Base-by-base conservation (phyloP, 2,797 vertebrate genomes). In the Manis crassicaudata region DNA sequence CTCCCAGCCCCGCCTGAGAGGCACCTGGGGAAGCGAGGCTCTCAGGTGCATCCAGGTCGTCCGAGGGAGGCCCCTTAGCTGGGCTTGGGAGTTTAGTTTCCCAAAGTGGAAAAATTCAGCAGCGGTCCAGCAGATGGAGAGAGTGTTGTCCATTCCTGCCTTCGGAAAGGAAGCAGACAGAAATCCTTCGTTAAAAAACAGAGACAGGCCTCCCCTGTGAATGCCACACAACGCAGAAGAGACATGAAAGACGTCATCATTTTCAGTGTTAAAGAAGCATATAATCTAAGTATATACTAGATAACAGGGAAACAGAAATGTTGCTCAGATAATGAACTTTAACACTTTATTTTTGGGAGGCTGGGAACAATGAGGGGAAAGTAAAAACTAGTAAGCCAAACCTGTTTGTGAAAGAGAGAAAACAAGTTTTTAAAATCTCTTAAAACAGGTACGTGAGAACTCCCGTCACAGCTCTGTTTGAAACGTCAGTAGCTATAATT, bases 191-290 rank as follows among this genome's bases (percentile, higher is more conserved):
- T 56, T 94, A 16, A 40, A 65, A 67, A 60, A 52, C 35, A 29
- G 2, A 87, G 14, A 72, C 5, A 84, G 17, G 81, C 13, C 13
- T 92, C 12, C 11, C 10, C 20, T n/a, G 23, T 62, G 29, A 75
- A 5, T 83, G 7, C 32, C 35, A 87, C 16, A 56, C 37, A 80
- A 92, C 32, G 92, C 20, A 43, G 90, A 83, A 94, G 80, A 86
- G 63, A 95, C 18, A 32, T 85, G 32, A 94, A 91, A 79, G 32
- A 46, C 21, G 70, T 86, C 60, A 54, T 54, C 58, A 73, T 88
- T 92, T 97, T 95, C 52, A 23, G 37, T n/a, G 35, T 88, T 96
- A 62, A 75, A 88, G 85, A 94, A 84, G 5, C 4, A 56, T 35
- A 6, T 65, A 46, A 83, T 75, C 92, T 75, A 77, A 88, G 43